Conservation (phyloP, 2,888 invertebrate genomes). For the Pseudococcus longispinus region DNA sequence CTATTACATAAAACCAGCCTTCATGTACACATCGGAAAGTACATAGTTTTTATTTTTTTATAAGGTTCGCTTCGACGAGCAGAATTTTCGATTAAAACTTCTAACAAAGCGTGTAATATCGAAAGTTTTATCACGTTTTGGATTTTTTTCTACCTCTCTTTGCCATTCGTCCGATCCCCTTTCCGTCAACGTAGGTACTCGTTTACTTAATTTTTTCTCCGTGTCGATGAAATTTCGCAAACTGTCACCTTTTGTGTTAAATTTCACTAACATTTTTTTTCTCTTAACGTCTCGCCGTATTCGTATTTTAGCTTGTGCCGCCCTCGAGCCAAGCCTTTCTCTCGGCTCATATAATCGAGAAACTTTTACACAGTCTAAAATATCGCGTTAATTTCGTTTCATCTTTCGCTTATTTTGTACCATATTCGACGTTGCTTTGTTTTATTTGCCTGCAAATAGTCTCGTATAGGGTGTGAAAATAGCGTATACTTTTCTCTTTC, state of each 20-base stretch:
- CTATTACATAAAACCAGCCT: no score
- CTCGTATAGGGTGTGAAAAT: not conserved
- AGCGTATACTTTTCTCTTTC: no score
- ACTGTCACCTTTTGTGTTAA: not conserved
- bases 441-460: not conserved
- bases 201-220: not conserved
- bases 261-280: not conserved
- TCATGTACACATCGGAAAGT: not conserved
- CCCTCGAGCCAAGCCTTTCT: not conserved
- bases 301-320: not conserved
- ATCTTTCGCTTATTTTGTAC: not conserved
- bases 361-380: not conserved
- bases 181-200: not conserved
- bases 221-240: constrained; percentile 10
- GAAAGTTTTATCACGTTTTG: not conserved
- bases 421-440: not conserved
- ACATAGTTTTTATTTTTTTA: not conserved
- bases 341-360: not conserved
- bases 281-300: not conserved
- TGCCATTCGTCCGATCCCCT: not conserved
- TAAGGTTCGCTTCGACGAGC: not conserved
- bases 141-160: not conserved
- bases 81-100: constrained; percentile 13
- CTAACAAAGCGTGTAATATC: not conserved
- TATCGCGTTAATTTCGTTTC: not conserved